phyloP scores from a whole-genome alignment of 2,797 vertebrate genomes.

The Catharus ustulatus region DNA sequence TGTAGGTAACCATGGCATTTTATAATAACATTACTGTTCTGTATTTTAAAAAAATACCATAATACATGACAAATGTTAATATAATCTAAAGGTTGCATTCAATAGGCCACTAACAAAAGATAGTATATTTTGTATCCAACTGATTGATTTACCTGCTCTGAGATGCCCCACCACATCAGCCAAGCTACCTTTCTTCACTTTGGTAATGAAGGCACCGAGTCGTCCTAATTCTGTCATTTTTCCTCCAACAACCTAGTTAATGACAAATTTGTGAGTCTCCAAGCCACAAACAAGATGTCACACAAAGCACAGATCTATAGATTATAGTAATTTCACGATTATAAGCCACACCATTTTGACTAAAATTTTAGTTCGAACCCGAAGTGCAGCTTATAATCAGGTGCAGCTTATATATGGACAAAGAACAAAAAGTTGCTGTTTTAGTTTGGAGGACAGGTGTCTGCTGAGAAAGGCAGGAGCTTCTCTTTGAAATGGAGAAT shows the following conservation, averaged over 20 bases:
- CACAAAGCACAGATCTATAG: neutral
- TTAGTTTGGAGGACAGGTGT: no score
- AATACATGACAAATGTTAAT: neutral
- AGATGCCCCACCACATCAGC: conserved; percentile 97
- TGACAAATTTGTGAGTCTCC: conserved; percentile 45
- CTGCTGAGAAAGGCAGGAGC: no score
- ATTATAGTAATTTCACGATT: no score
- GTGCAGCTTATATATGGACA: no score
- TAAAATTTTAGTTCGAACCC: no score
- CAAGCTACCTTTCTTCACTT: conserved; percentile 99
- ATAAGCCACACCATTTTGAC: no score
- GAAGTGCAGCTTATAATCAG: no score
- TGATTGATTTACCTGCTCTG: conserved; percentile 86
- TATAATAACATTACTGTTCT: neutral
- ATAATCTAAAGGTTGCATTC: neutral
- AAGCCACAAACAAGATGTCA: neutral
- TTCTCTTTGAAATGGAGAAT: no score
- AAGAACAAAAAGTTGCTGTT: no score
- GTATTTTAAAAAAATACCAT: neutral
- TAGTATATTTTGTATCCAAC: neutral
- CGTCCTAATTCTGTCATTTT: conserved; percentile 97
- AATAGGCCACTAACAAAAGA: neutral
- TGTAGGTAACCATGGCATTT: neutral
- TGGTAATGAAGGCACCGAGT: conserved; percentile 99
- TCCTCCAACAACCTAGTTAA: conserved; percentile 92